A percentile compares a stretch with the other conserved stretches of the same genome.
Conservation (phyloP, 1,140 invertebrate species). For the Drosophila equinoxialis region DNA sequence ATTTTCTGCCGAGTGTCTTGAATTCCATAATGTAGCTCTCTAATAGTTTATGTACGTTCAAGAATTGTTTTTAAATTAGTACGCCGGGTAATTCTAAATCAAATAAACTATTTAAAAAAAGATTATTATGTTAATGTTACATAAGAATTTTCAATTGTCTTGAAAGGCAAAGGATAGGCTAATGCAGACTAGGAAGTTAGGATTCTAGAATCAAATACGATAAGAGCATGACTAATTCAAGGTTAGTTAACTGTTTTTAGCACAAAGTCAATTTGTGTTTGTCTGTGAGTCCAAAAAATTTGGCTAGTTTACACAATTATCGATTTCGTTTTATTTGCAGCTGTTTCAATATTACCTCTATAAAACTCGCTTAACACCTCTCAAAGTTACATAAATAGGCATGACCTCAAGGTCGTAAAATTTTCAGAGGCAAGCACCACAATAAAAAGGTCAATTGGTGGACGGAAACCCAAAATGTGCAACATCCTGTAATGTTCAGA, state of each 20-base stretch:
- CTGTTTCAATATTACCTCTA: constrained; percentile 32
- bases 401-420: constrained; percentile 44
- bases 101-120: no score
- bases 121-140: no score
- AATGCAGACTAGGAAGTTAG: no score
- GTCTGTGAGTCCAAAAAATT: no score
- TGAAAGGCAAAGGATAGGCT: no score
- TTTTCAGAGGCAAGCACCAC: not conserved
- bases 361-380: constrained; percentile 57
- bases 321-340: constrained; percentile 38
- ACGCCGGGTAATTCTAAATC: no score
- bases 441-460: constrained; percentile 7
- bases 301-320: constrained; percentile 4
- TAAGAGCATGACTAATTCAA: not conserved
- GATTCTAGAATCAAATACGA: no score
- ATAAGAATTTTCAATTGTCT: no score
- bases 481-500: constrained; percentile 34
- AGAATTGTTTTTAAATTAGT: no score
- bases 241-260: not conserved
- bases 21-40: no score
- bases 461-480: constrained; percentile 42
- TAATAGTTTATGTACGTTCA: no score
- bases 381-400: constrained; percentile 19
- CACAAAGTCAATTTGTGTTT: not conserved
- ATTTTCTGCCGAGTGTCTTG: no score